Evolutionary conservation across 1,140 invertebrate species (phyloP).

Genomic region (Aphidius ervi): DNA sequence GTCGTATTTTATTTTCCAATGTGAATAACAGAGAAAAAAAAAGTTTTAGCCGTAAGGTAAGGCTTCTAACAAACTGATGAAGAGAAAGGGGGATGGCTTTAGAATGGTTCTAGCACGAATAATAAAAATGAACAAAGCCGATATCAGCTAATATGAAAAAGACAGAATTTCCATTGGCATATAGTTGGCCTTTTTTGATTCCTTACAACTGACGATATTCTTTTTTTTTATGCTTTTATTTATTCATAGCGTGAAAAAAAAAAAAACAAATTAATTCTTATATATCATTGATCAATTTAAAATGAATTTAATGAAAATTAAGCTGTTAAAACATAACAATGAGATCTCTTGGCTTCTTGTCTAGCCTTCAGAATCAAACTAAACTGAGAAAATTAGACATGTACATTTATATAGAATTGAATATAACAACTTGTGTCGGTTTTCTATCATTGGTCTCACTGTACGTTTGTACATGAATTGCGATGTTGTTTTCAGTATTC

Average conservation of each 20-base stretch:
- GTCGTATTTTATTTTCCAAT: neutral
- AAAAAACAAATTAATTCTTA: neutral
- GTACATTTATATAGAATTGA: constrained; percentile 22
- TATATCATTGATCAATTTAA: no score
- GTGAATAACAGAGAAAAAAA: constrained; percentile 16
- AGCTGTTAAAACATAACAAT: no score
- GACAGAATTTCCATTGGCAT: constrained; percentile 26
- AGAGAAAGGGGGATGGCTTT: constrained; percentile 24
- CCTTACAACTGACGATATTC: neutral
- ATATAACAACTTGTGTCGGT: constrained; percentile 39
- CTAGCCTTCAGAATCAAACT: neutral
- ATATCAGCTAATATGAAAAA: constrained; percentile 33
- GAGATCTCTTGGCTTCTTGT: neutral
- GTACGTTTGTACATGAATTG: constrained; percentile 38
- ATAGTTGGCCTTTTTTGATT: constrained; percentile 26
- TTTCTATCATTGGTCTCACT: constrained; percentile 28
- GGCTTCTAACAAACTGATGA: constrained; percentile 12
- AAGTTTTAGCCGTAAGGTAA: constrained; percentile 20
- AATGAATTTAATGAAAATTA: no score
- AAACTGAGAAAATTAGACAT: neutral
- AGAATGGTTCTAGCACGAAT: no score
- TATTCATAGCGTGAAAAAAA: neutral
- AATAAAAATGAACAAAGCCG: constrained; percentile 30
- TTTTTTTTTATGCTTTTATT: neutral
- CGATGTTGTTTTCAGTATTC: constrained; percentile 46